These are phyloP conservation scores for Potamarius usumacintae DNA, from an alignment of 2,113 vertebrate genomes.

Conservation along the genomic window DNA sequence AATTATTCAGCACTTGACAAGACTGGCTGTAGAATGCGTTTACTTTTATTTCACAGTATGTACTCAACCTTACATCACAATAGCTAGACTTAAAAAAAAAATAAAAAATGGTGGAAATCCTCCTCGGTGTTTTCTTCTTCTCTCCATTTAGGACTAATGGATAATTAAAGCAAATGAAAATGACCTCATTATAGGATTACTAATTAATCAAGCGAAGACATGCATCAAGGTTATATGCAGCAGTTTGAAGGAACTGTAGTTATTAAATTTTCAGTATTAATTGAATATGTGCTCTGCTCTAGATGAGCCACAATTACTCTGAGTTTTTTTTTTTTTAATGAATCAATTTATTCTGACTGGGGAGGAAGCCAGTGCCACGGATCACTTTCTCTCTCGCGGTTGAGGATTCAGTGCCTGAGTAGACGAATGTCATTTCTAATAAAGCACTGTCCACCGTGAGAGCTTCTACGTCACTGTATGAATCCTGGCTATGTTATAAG, in stretches of 20 bases:
- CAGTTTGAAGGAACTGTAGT: slow-evolving; percentile 64
- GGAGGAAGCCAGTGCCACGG: slow-evolving; percentile 42
- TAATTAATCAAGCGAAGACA: slow-evolving; percentile 66
- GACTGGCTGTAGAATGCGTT: not conserved
- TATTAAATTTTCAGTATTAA: slow-evolving; percentile 71
- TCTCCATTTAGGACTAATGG: slow-evolving; percentile 61
- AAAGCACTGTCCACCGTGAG: not conserved
- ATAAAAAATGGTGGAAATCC: not conserved
- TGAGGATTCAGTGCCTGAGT: slow-evolving; percentile 26
- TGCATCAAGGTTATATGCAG: slow-evolving; percentile 57
- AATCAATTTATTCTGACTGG: slow-evolving; percentile 63
- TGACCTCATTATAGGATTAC: slow-evolving; percentile 72
- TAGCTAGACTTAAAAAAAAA: not conserved
- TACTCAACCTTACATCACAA: slow-evolving; percentile 33
- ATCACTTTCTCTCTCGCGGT: slow-evolving; percentile 36
- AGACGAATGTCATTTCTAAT: slow-evolving; percentile 35
- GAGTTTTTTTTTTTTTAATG: slow-evolving; percentile 65
- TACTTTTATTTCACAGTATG: slow-evolving; percentile 6
- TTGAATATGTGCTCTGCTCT: slow-evolving; percentile 73
- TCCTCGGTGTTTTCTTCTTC: slow-evolving; percentile 29
- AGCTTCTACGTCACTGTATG: slow-evolving; percentile 13
- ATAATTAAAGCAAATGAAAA: slow-evolving; percentile 72
- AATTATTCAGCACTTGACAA: not conserved
- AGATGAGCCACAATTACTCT: slow-evolving; percentile 70
- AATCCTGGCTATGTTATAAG: not conserved